Conservation (phyloP, 30 jellyfish, hydroid and myxozoan genomes). For the Hydractinia echinata region DNA sequence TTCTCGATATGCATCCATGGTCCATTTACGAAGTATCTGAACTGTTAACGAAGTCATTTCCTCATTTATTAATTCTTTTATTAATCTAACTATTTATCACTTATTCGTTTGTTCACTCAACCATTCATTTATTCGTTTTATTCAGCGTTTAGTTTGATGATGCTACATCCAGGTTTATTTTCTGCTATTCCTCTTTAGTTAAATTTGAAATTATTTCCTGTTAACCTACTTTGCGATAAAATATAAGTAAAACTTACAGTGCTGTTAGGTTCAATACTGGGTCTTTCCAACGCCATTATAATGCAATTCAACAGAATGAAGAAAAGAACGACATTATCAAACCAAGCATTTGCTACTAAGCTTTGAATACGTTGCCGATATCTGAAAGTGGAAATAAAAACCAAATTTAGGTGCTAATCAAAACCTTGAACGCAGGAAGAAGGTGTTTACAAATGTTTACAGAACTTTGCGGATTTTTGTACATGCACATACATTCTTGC, state of each 20-base stretch:
- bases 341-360: constrained; percentile 69
- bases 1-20: too few relatives aligned
- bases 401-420: background rate
- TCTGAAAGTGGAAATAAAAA: background rate
- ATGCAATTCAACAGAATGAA: constrained; percentile 79
- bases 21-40: too few relatives aligned
- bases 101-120: too few relatives aligned
- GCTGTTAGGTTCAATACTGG: constrained; percentile 60
- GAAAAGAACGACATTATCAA: constrained; percentile 69
- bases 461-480: too few relatives aligned
- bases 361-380: constrained; percentile 46
- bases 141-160: too few relatives aligned
- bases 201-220: background rate
- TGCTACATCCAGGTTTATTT: too few relatives aligned
- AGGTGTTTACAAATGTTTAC: background rate
- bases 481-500: too few relatives aligned
- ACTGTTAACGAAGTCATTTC: too few relatives aligned
- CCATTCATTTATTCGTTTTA: too few relatives aligned
- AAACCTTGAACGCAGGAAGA: background rate
- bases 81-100: too few relatives aligned
- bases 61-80: too few relatives aligned
- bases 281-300: constrained; percentile 95
- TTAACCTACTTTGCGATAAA: background rate
- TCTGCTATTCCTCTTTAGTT: too few relatives aligned
- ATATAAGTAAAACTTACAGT: constrained; percentile 37